Evolutionary conservation across 2,888 invertebrate genomes (phyloP), one percentile per base, ranked within the genome.

Genomic region (Anticlea derivata): DNA sequence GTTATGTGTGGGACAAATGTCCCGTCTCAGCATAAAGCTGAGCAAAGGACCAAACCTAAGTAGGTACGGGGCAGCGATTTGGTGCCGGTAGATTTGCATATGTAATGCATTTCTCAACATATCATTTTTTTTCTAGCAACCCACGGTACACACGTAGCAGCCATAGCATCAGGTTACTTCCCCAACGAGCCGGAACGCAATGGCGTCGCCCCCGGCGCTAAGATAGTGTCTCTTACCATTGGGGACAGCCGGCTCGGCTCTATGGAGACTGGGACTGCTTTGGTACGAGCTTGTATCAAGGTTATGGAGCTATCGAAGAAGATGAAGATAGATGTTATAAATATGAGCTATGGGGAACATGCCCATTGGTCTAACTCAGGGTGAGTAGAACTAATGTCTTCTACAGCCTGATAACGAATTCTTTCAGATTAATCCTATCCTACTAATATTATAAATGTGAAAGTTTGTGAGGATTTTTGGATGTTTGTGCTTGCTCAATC

Each of bases 311-410:
- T 95, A 10, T 91, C 92, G 34, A 91, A 92, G 63, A 83, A 71
- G 1, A 88, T 84, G 66, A 92, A 92, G 66, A 91, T 97, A 40
- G 96, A 99, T 75, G 95, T 99, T 0, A 96, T 99, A 63, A 99
- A 99, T 81, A 99, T 98, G 97, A 99, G 98, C 74, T 99, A 99
- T 69, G 99, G 99, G 0, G 99, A 99, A 84, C 97, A 96, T 68
- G 94, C 97, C 0, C 96, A 97, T 80, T 98, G 97, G 96, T 94
- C 96, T 1, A 95, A 97, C 80, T 87, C 95, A 5, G 98, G 99
- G 96, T 97, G 87, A 91, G 92, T 17, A 1, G 17, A 17, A 3
- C 4, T 17, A 17, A 4, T 17, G 2, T 17, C 17, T 3, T n/a
- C n/a, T n/a, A n/a, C n/a, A n/a, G n/a, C n/a, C n/a, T n/a, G n/a